phyloP scores from a whole-genome alignment of 2,888 invertebrate genomes.

The Drosophila ezoana region DNA sequence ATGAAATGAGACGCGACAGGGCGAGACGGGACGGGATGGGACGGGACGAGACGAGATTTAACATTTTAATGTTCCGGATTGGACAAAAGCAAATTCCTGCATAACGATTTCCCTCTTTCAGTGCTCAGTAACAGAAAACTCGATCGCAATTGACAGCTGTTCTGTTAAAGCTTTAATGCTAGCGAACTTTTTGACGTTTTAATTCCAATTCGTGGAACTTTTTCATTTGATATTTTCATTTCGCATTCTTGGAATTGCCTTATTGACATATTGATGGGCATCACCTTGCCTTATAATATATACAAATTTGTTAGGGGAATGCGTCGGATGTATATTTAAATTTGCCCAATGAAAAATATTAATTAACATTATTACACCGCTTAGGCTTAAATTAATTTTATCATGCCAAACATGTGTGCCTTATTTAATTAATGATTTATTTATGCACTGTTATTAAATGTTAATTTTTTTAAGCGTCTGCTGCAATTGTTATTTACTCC shows the following conservation, averaged over 20 bases:
- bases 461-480: not conserved
- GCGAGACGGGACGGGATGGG: constrained; percentile 1
- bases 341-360: not conserved
- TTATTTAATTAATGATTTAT: constrained; percentile 28
- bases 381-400: constrained; percentile 19
- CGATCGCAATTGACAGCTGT: constrained; percentile 47
- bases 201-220: constrained; percentile 12
- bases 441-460: constrained; percentile 4
- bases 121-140: not conserved
- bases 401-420: constrained; percentile 2
- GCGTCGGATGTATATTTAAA: no score
- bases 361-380: not conserved
- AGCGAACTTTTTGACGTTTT: constrained; percentile 19
- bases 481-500: constrained; percentile 13
- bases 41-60: constrained; percentile 20
- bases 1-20: constrained; percentile 13
- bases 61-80: constrained; percentile 32
- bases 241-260: constrained; percentile 5
- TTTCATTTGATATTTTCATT: constrained; percentile 20
- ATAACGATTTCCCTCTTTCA: not conserved
- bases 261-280: not conserved
- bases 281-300: not conserved
- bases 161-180: constrained; percentile 19
- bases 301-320: not conserved
- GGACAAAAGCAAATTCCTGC: constrained; percentile 46